A percentile compares a stretch with the other conserved stretches of the same genome.
Evolutionary conservation across 2,888 invertebrate species (phyloP).

Genomic region (Marasmarcha lunaedactyla): DNA sequence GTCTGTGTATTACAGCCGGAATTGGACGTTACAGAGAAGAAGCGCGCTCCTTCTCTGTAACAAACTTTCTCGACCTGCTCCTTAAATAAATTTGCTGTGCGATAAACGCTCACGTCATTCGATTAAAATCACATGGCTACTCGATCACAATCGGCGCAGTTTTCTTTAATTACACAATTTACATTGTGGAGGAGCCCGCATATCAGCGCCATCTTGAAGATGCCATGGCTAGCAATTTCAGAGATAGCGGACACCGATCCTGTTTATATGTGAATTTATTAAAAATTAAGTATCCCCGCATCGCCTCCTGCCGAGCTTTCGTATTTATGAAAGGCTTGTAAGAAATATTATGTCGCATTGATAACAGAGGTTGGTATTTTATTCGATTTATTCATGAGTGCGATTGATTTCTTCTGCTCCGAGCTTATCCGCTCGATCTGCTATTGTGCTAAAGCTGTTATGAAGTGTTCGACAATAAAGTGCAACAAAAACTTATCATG

Average conservation of each 20-base stretch:
- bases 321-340: slow-evolving; percentile 37
- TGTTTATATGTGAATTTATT: slow-evolving; percentile 52
- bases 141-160: slow-evolving; percentile 41
- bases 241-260: slow-evolving; percentile 46
- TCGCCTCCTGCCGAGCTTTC: slow-evolving; percentile 30
- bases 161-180: slow-evolving; percentile 66
- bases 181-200: slow-evolving; percentile 38
- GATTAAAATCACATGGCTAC: slow-evolving; percentile 42
- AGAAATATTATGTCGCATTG: slow-evolving; percentile 52
- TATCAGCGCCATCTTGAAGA: slow-evolving; percentile 48
- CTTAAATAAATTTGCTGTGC: background rate
- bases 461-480: slow-evolving; percentile 25
- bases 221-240: slow-evolving; percentile 50
- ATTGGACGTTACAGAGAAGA: no score
- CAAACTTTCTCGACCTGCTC: background rate
- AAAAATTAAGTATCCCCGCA: slow-evolving; percentile 36
- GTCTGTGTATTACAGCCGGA: background rate
- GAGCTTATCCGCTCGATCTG: slow-evolving; percentile 28
- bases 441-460: slow-evolving; percentile 23
- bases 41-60: no score
- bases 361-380: slow-evolving; percentile 43
- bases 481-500: slow-evolving; percentile 33
- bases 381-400: slow-evolving; percentile 61
- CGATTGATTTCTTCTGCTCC: slow-evolving; percentile 51
- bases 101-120: slow-evolving; percentile 14